Evolutionary conservation across 2,888 invertebrate species (phyloP), one percentile per base, ranked within the genome.

Genomic region (Heliconius erato): DNA sequence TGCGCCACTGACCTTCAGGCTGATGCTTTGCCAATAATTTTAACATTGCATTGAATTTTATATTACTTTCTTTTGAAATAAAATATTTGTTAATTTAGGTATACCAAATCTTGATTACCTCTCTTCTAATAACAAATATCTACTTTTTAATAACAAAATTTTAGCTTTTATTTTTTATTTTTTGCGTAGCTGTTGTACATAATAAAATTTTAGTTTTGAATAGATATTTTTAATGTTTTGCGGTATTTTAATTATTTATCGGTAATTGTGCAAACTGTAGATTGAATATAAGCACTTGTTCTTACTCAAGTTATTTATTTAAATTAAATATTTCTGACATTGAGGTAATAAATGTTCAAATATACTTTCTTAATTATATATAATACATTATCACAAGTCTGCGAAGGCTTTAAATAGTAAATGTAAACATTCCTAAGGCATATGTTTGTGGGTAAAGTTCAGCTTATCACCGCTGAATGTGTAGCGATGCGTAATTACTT

Each of bases 1-100:
- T 83, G 72, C 82, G 82, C 79, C 79, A 84, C 59, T 67, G 80
- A 63, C 83, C 84, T 84, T 84, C 79, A 40, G 28, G 78, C 69
- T 67, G 71, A 83, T 79, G 78, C 78, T 79, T 82, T 79, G 79
- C 69, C 77, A 77, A 77, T 77, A 68, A 74, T 49, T 74, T 9
- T 54, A 77, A 63, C 59, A 44, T 69, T 81, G 77, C 69, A 40
- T 40, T 40, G 26, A 71, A 77, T 49, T 76, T 67, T 40, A 68
- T 28, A 68, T 76, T 68, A 69, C 80, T 81, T 59, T 32, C 68
- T 68, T 40, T 54, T 68, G 44, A 65, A 80, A 23, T 72, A 28
- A 68, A 76, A 69, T 23, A 59, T 81, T 80, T 74, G 65, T 23
- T 78, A 78, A 78, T 78, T n/a, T 65, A 59, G 5, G 7, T 71